Percentiles rank a stretch among this genome's conserved stretches.
Evolutionary conservation across 2,797 vertebrate species (phyloP).

Genomic region (Urophycis tenuis): DNA sequence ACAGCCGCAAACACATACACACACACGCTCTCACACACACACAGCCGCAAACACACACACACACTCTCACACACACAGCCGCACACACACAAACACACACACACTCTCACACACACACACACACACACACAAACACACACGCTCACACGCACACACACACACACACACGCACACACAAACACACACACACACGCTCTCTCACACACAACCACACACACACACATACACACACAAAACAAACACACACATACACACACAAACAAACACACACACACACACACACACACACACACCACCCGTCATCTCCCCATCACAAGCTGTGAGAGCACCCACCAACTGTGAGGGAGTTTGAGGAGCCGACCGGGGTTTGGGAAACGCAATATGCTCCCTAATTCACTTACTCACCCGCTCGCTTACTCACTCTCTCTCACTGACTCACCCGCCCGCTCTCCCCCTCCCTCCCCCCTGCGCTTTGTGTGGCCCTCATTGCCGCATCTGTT

Average conservation of each 20-base stretch:
- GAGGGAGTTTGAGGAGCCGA: constrained; percentile 56
- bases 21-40: constrained; percentile 16
- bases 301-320: constrained; percentile 38
- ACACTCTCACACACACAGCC: background rate
- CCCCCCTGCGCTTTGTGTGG: constrained; percentile 5
- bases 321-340: constrained; percentile 49
- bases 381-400: constrained; percentile 54
- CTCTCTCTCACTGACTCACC: constrained; percentile 7
- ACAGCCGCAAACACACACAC: constrained; percentile 23
- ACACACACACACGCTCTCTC: constrained; percentile 16
- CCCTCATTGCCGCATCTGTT: constrained; percentile 50
- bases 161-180: constrained; percentile 8
- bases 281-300: background rate
- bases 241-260: constrained; percentile 17
- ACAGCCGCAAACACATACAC: background rate
- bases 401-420: constrained; percentile 5
- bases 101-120: constrained; percentile 18
- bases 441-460: background rate
- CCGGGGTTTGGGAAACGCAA: constrained; percentile 57
- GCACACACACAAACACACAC: background rate
- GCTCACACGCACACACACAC: background rate
- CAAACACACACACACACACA: background rate
- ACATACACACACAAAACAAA: background rate
- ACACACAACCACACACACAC: constrained; percentile 13
- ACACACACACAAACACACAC: background rate